These are phyloP conservation scores for Lepidothrix coronata DNA, from an alignment of 2,113 vertebrate species.

Conservation along the genomic window DNA sequence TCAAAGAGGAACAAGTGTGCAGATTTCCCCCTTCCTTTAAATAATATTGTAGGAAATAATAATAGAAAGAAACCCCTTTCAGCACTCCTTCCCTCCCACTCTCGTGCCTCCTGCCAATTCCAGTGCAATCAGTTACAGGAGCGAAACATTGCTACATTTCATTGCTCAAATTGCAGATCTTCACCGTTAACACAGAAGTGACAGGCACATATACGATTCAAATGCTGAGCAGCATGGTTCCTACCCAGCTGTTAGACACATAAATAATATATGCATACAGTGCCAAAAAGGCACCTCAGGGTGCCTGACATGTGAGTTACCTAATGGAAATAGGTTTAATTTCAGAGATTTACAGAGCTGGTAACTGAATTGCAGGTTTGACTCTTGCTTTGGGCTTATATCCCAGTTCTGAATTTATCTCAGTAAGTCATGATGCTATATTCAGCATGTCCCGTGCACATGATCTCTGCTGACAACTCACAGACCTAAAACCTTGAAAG, in stretches of 20 bases:
- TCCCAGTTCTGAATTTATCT: constrained; percentile 57
- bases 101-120: constrained; percentile 55
- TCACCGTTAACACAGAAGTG: not conserved
- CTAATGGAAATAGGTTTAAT: not conserved
- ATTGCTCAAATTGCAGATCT: constrained; percentile 42
- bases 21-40: constrained; percentile 40
- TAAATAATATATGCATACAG: not conserved
- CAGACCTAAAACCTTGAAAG: not conserved
- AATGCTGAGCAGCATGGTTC: not conserved
- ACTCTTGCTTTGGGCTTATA: constrained; percentile 35
- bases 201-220: not conserved
- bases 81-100: constrained; percentile 56
- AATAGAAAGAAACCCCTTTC: not conserved
- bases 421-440: constrained; percentile 46
- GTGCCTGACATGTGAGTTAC: not conserved
- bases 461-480: not conserved
- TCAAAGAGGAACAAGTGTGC: constrained; percentile 11
- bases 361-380: not conserved
- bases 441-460: constrained; percentile 30
- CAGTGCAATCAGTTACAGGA: constrained; percentile 28
- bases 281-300: constrained; percentile 7
- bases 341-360: not conserved
- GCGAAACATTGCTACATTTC: constrained; percentile 56
- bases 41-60: constrained; percentile 5
- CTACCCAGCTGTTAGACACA: constrained; percentile 35